A percentile compares a stretch with the other conserved stretches of the same genome.
phyloP scores from a whole-genome alignment of 2,797 vertebrate genomes.

The Decapterus maruadsi region DNA sequence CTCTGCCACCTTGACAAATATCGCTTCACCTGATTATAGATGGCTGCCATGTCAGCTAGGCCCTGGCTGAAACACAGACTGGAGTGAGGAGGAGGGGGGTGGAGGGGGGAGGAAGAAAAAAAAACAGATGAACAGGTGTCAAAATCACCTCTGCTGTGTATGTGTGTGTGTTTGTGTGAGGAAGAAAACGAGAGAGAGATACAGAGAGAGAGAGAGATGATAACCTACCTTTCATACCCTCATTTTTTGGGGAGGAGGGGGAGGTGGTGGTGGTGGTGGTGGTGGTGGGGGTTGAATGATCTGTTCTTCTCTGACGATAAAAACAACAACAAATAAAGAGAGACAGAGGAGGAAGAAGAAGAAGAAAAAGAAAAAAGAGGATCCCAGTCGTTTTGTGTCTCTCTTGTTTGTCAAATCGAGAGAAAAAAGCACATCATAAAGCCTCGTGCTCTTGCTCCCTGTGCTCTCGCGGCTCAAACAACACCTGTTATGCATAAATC shows the following conservation, averaged over 20 bases:
- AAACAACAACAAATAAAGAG: constrained; percentile 10
- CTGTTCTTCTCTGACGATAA: constrained; percentile 51
- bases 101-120: too few species aligned
- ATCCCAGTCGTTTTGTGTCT: constrained; percentile 71
- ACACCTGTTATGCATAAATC: constrained; percentile 85
- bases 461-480: constrained; percentile 72
- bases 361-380: not conserved
- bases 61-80: constrained; percentile 62
- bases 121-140: constrained; percentile 83
- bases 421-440: constrained; percentile 69
- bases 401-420: constrained; percentile 60
- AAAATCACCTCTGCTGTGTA: constrained; percentile 71
- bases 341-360: too few species aligned
- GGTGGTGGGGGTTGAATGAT: not conserved
- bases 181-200: not conserved
- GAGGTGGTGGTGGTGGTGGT: not conserved
- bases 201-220: constrained; percentile 27
- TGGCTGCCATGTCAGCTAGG: constrained; percentile 69
- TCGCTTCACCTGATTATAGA: constrained; percentile 66
- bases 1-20: constrained; percentile 69
- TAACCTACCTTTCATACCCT: constrained; percentile 81
- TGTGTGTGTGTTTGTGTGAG: constrained; percentile 11
- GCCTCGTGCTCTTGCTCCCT: constrained; percentile 68
- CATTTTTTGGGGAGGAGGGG: constrained; percentile 45
- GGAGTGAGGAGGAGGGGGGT: too few species aligned